Percentiles rank a stretch among this genome's conserved stretches.
Conservation (phyloP, 2,888 invertebrate genomes). For the Platerodrilus igneus region DNA sequence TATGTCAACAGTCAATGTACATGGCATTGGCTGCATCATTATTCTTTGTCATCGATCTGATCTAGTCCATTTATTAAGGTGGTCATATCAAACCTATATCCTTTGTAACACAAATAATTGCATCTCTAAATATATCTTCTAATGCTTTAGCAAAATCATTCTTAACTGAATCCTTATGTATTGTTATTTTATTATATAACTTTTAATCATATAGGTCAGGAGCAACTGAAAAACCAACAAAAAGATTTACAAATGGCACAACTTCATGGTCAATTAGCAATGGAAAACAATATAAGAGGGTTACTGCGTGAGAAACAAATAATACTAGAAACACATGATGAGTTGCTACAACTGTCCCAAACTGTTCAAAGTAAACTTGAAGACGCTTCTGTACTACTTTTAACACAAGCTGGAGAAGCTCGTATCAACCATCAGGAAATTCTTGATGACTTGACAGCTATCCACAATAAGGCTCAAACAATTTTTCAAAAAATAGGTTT, state of each 20-base stretch:
- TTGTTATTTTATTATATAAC: no score
- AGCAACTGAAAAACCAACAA: constrained; percentile 52
- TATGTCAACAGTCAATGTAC: no score
- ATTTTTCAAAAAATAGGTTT: constrained; percentile 57
- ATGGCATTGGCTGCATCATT: no score
- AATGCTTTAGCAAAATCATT: no score
- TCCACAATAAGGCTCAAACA: constrained; percentile 52
- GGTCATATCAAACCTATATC: no score
- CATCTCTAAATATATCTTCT: no score
- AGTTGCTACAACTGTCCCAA: constrained; percentile 53
- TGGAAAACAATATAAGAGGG: constrained; percentile 54
- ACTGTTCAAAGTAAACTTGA: constrained; percentile 55
- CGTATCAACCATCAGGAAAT: constrained; percentile 53
- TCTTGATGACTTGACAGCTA: constrained; percentile 51
- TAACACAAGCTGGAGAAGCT: constrained; percentile 49
- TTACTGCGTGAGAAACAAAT: constrained; percentile 57
- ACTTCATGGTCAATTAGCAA: constrained; percentile 48
- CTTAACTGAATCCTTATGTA: no score
- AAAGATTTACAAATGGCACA: constrained; percentile 50
- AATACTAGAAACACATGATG: constrained; percentile 55
- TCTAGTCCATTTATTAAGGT: no score
- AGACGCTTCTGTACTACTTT: constrained; percentile 49
- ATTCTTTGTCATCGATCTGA: no score
- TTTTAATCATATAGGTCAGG: constrained; percentile 44
- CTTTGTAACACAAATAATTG: no score